Base-by-base conservation (phyloP, 1,140 invertebrate genomes). In the Drosophila busckii region DNA sequence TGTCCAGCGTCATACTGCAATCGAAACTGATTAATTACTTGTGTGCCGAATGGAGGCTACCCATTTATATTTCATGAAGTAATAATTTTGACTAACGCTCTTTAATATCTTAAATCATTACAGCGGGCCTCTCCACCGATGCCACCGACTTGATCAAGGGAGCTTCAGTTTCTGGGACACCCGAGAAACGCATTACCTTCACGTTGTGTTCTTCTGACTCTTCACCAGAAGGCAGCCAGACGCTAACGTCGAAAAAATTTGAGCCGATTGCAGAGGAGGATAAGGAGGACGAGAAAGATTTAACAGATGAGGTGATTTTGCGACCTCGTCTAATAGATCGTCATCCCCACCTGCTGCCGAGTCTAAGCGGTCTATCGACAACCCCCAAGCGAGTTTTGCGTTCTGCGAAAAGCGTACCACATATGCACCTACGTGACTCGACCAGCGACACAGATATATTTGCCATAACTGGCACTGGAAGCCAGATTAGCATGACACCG, bases 401-500 rank as follows among this genome's bases (percentile, higher is more conserved):
- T 6, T 71, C 68, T 2, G 78, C 78, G 2, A 85, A 87, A 19
- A 87, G 85, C 41, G 85, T 87, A 9, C 86, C 86, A 1, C 84
- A 87, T 31, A 84, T 87, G 52, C 26, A 83, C 35, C 80, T 85
- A 3, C 44, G 76, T 1, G 44, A 67, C 10, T 66, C 82, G n/a
- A 66, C 64, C 29, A 87, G 83, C 37, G 86, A 87, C 31, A 87
- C 62, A 4, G 86, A 87, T 15, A 87, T 87, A 9, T 87, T 87
- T 25, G 48, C 83, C 1, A 87, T 87, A 2, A 84, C 84, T 3
- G 86, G 82, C 17, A 80, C 76, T 7, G 66, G 71, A 35, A 80
- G 65, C 16, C 78, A 76, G 26, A 87, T 87, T 4, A 87, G 86
- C 44, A 87, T 87, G 86, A 87, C 86, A 4, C 86, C 86, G 1